phyloP scores from a whole-genome alignment of 2,888 invertebrate species.

The Drosophila mayaguana region DNA sequence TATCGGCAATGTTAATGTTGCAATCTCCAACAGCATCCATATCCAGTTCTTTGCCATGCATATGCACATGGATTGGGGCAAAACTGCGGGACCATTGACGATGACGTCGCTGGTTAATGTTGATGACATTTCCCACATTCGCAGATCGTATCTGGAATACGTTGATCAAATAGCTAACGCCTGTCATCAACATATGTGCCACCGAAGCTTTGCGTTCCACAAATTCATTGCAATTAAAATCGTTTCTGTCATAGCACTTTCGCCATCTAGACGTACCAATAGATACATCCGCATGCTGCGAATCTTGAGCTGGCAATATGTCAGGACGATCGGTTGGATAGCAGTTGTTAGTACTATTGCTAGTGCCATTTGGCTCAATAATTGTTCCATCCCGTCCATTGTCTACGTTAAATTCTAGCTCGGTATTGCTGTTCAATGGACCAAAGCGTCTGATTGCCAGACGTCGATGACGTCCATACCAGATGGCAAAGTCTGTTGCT shows the following conservation, averaged over 20 bases:
- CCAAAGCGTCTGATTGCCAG: slow-evolving; percentile 84
- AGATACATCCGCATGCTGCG: slow-evolving; percentile 62
- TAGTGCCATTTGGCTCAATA: neutral
- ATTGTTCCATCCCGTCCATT: neutral
- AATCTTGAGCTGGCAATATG: slow-evolving; percentile 82
- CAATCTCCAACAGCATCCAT: slow-evolving; percentile 63
- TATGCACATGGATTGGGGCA: slow-evolving; percentile 86
- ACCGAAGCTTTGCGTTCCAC: slow-evolving; percentile 84
- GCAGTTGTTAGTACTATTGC: slow-evolving; percentile 5
- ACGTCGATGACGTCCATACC: slow-evolving; percentile 84
- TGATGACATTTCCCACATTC: slow-evolving; percentile 1
- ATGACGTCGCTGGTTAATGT: slow-evolving; percentile 46
- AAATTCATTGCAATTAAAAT: slow-evolving; percentile 82
- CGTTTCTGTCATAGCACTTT: slow-evolving; percentile 45
- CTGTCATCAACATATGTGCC: slow-evolving; percentile 82
- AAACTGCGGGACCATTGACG: slow-evolving; percentile 90
- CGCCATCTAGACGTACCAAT: slow-evolving; percentile 15
- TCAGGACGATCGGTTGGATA: slow-evolving; percentile 83
- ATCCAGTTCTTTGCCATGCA: slow-evolving; percentile 37
- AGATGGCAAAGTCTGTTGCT: slow-evolving; percentile 80
- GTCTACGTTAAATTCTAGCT: slow-evolving; percentile 43
- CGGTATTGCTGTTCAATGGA: slow-evolving; percentile 34
- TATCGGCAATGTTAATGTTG: slow-evolving; percentile 76
- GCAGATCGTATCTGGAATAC: slow-evolving; percentile 86
- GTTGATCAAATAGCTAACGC: slow-evolving; percentile 84